A percentile compares a stretch with the other conserved stretches of the same genome.
These are phyloP conservation scores for Drosophila malerkotliana DNA, from an alignment of 1,140 invertebrate species.

Conservation along the genomic window DNA sequence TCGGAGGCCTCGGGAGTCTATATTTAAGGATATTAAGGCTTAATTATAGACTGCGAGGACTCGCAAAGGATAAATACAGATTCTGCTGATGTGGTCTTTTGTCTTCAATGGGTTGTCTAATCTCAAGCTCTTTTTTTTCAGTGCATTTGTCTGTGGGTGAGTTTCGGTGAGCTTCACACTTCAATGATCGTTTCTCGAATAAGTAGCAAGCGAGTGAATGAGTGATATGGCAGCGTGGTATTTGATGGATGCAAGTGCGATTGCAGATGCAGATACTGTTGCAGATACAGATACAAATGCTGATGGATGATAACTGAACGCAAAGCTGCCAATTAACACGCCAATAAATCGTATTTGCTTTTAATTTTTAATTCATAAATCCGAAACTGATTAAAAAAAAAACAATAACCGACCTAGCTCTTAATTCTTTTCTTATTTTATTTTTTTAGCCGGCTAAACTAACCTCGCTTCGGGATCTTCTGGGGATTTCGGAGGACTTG, in stretches of 20 bases:
- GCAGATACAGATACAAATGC: constrained; percentile 33
- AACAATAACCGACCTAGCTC: constrained; percentile 16
- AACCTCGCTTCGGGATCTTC: constrained; percentile 60
- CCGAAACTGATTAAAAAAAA: constrained; percentile 19
- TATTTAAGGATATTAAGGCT: background rate
- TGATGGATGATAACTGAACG: constrained; percentile 57
- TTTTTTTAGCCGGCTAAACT: constrained; percentile 28
- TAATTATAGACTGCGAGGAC: background rate
- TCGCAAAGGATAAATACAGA: background rate
- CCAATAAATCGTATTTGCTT: constrained; percentile 48
- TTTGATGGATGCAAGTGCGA: constrained; percentile 21
- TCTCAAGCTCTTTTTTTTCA: background rate
- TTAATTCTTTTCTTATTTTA: background rate
- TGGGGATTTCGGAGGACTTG: constrained; percentile 25
- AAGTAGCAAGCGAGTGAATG: constrained; percentile 43
- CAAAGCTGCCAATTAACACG: constrained; percentile 68
- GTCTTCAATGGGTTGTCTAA: background rate
- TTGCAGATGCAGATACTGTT: constrained; percentile 9
- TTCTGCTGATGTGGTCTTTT: background rate
- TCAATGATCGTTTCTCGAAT: constrained; percentile 2
- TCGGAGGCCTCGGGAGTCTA: background rate
- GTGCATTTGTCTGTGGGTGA: background rate
- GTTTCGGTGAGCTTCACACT: no score
- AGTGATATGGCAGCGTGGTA: constrained; percentile 26
- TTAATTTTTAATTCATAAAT: background rate